These are phyloP conservation scores for Catostomus latipinnis DNA, from an alignment of 2,797 vertebrate species.

Conservation along the genomic window DNA sequence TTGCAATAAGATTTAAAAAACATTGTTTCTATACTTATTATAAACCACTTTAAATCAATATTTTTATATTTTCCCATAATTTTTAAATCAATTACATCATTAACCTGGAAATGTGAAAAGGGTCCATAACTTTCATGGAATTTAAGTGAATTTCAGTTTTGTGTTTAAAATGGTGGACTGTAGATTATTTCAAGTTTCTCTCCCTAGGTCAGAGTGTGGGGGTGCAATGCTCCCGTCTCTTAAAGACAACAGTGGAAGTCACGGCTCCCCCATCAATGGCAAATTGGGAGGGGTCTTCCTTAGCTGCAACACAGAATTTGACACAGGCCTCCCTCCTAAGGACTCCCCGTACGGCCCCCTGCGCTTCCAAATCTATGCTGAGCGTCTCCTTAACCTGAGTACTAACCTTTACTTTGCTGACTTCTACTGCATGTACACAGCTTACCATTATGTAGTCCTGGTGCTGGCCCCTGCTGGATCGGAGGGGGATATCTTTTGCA, in stretches of 20 bases:
- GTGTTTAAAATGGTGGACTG: not conserved
- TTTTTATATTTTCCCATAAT: too few relatives aligned
- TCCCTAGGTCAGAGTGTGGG: constrained; percentile 83
- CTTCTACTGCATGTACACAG: constrained; percentile 99
- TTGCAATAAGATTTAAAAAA: too few relatives aligned
- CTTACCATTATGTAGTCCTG: constrained; percentile 96
- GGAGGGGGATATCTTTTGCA: constrained; percentile 91
- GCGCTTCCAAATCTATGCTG: constrained; percentile 90
- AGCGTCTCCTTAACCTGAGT: constrained; percentile 86
- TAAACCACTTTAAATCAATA: too few relatives aligned
- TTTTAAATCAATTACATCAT: too few relatives aligned
- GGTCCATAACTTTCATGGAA: too few relatives aligned
- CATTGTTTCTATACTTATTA: too few relatives aligned
- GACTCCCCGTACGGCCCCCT: constrained; percentile 95
- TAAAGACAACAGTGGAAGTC: constrained; percentile 97
- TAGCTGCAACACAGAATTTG: constrained; percentile 98
- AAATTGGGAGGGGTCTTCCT: constrained; percentile 94
- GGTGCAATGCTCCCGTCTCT: constrained; percentile 88
- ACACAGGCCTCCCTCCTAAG: constrained; percentile 91
- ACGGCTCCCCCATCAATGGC: constrained; percentile 93
- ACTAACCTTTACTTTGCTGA: constrained; percentile 94
- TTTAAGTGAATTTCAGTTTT: too few relatives aligned
- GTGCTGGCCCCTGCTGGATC: constrained; percentile 92
- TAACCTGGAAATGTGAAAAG: too few relatives aligned
- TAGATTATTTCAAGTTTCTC: not conserved